Percentiles rank a stretch among this genome's conserved stretches.
Evolutionary conservation across 2,888 invertebrate genomes (phyloP).

Genomic region (Mesopsocus fuscifrons): DNA sequence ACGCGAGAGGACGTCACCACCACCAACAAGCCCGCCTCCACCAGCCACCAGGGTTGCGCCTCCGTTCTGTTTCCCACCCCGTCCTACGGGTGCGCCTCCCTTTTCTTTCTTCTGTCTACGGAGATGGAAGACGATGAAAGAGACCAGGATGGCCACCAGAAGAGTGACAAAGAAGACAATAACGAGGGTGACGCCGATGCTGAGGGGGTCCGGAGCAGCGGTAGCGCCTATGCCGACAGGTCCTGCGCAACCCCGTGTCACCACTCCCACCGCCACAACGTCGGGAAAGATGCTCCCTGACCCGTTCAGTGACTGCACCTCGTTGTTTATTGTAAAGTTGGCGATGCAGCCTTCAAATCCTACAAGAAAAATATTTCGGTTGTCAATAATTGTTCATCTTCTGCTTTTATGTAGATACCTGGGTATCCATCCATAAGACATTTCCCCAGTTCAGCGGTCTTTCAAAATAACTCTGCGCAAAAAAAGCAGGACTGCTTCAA

Average conservation of each 20-base stretch:
- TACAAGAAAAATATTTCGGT: constrained; percentile 14
- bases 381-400: neutral
- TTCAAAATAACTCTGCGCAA: too few relatives aligned
- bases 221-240: constrained; percentile 56
- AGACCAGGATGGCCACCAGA: constrained; percentile 71
- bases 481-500: neutral
- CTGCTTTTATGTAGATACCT: too few relatives aligned
- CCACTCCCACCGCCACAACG: constrained; percentile 48
- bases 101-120: constrained; percentile 78
- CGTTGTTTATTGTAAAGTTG: constrained; percentile 74
- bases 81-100: constrained; percentile 40
- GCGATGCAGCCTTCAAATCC: constrained; percentile 79
- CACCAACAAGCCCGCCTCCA: constrained; percentile 39
- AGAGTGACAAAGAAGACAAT: constrained; percentile 86
- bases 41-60: constrained; percentile 47
- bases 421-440: too few relatives aligned
- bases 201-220: constrained; percentile 67
- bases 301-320: constrained; percentile 77
- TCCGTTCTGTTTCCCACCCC: constrained; percentile 45
- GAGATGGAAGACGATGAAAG: constrained; percentile 80
- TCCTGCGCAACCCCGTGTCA: constrained; percentile 49
- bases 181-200: constrained; percentile 82
- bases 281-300: constrained; percentile 65
- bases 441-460: too few relatives aligned
- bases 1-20: constrained; percentile 28